Percentiles rank a stretch among this genome's conserved stretches.
Evolutionary conservation across 2,888 invertebrate species (phyloP).

Genomic region (Synergus japonicus): DNA sequence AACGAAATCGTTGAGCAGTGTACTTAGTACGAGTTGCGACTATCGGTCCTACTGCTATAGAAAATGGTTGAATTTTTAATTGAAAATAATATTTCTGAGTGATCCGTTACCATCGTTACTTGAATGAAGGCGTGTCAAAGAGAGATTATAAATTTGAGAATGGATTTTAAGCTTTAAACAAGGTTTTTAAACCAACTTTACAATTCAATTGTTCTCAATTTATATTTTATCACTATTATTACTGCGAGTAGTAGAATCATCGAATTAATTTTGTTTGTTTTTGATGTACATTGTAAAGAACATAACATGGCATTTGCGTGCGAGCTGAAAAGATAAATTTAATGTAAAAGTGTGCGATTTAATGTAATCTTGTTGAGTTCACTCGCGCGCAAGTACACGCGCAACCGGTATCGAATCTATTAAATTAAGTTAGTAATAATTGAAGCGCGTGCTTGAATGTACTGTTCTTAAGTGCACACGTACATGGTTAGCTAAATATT

Average conservation of each 20-base stretch:
- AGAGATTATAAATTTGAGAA: background rate
- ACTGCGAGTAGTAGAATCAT: conserved; percentile 8
- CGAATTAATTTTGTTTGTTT: conserved; percentile 11
- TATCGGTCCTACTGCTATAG: background rate
- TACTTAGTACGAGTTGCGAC: conserved; percentile 48
- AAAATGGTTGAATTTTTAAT: background rate
- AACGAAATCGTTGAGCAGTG: conserved; percentile 55
- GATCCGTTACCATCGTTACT: conserved; percentile 17
- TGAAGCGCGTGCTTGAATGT: conserved; percentile 9
- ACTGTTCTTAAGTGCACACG: conserved; percentile 11
- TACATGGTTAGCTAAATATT: conserved; percentile 6
- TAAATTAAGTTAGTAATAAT: conserved; percentile 12
- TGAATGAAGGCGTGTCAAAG: background rate
- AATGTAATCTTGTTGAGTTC: conserved; percentile 7
- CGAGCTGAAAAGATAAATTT: background rate
- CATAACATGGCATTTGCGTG: background rate
- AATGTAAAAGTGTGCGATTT: background rate
- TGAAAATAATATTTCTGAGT: background rate
- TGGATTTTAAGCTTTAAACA: conserved; percentile 28
- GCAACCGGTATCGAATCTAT: conserved; percentile 15
- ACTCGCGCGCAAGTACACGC: conserved; percentile 8
- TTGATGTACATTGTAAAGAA: conserved; percentile 35
- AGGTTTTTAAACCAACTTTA: conserved; percentile 13
- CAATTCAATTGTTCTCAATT: conserved; percentile 15
- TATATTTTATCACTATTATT: conserved; percentile 19